Conservation (phyloP, 1,140 invertebrate genomes). For the Propsilocerus akamusi region DNA sequence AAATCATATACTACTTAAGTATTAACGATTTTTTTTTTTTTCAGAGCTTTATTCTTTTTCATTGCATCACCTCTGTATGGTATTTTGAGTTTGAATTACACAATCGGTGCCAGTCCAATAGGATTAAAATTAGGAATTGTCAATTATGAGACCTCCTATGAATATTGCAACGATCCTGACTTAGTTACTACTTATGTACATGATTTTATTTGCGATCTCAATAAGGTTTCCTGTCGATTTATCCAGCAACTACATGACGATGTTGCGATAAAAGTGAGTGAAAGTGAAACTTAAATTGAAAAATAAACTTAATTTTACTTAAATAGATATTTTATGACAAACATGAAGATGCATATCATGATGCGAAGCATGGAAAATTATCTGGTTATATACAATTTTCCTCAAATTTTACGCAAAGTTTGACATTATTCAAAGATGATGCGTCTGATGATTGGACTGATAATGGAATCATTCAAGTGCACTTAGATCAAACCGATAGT, state of each 20-base stretch:
- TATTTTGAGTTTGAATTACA: conserved; percentile 54
- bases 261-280: not conserved
- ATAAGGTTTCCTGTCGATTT: conserved; percentile 35
- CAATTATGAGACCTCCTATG: conserved; percentile 39
- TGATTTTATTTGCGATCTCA: conserved; percentile 25
- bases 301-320: no score
- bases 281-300: no score
- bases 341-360: not conserved
- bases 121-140: conserved; percentile 53
- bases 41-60: conserved; percentile 57
- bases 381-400: not conserved
- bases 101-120: conserved; percentile 59
- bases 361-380: not conserved
- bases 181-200: conserved; percentile 15
- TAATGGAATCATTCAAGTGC: not conserved
- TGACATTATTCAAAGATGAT: no score
- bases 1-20: no score
- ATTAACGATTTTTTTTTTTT: conserved; percentile 17
- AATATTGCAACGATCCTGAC: conserved; percentile 6
- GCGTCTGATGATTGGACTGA: no score
- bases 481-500: conserved; percentile 36
- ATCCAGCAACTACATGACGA: conserved; percentile 20
- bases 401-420: not conserved
- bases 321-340: not conserved
- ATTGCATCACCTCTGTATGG: conserved; percentile 63